Percentiles rank a stretch among this genome's conserved stretches.
phyloP scores from a whole-genome alignment of 1,140 invertebrate genomes.

The Carposina sasakii region DNA sequence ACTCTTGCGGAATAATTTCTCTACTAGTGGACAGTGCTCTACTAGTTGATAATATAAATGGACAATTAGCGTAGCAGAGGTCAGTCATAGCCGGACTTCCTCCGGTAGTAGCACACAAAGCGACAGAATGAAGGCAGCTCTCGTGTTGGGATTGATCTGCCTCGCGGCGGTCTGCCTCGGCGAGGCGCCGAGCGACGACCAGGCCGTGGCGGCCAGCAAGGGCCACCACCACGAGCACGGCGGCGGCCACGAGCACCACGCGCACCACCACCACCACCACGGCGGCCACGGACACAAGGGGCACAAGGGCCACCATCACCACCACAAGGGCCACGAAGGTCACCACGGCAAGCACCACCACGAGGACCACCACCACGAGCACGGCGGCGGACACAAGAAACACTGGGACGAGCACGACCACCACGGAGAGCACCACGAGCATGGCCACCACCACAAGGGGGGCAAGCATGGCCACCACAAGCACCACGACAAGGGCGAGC shows the following conservation, averaged over 20 bases:
- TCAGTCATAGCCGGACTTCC: conserved; percentile 65
- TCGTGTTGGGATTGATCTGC: conserved; percentile 45
- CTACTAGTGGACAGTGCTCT: conserved; percentile 29
- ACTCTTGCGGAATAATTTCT: conserved; percentile 60
- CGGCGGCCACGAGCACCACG: conserved; percentile 70
- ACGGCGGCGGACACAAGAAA: conserved; percentile 77
- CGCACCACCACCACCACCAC: conserved; percentile 69
- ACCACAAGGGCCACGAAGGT: conserved; percentile 77
- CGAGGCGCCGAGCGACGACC: conserved; percentile 41
- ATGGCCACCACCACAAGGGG: conserved; percentile 77
- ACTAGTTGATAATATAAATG: conserved; percentile 54
- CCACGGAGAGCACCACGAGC: conserved; percentile 77
- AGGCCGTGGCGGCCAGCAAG: conserved; percentile 59
- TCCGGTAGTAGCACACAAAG: conserved; percentile 26
- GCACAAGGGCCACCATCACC: conserved; percentile 74
- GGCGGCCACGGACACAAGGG: conserved; percentile 72
- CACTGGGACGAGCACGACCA: conserved; percentile 80
- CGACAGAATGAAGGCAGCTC: conserved; percentile 40
- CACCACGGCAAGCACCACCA: conserved; percentile 78
- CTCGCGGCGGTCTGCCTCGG: conserved; percentile 42
- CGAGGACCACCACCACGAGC: conserved; percentile 74
- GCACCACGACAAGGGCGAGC: conserved; percentile 76
- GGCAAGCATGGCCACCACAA: conserved; percentile 75
- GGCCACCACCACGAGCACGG: conserved; percentile 65
- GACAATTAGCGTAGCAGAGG: conserved; percentile 42